Conservation (phyloP, 2,888 invertebrate genomes). For the Oscheius sp. region DNA sequence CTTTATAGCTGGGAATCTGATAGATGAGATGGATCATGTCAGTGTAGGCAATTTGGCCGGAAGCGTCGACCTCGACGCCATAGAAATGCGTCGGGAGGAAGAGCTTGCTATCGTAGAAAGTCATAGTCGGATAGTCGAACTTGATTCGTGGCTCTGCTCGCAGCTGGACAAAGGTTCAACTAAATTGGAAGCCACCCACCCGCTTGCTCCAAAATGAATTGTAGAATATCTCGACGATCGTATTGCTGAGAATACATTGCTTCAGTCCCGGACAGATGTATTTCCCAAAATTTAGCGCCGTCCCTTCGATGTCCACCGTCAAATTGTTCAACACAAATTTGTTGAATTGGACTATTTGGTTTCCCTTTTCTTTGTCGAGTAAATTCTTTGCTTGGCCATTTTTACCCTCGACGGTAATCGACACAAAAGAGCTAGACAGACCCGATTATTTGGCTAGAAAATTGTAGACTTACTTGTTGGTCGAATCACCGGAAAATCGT, state of each 20-base stretch:
- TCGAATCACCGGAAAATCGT: constrained; percentile 70
- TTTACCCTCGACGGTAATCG: constrained; percentile 67
- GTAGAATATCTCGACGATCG: constrained; percentile 68
- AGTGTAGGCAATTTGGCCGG: constrained; percentile 56
- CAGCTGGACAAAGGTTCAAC: constrained; percentile 48
- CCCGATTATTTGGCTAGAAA: background rate
- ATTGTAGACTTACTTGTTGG: constrained; percentile 66
- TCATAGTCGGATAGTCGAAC: constrained; percentile 71
- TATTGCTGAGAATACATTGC: constrained; percentile 67
- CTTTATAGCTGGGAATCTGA: constrained; percentile 60
- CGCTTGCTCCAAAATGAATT: constrained; percentile 70
- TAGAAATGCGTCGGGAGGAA: constrained; percentile 73
- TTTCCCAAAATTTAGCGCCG: constrained; percentile 60
- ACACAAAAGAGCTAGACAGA: constrained; percentile 65
- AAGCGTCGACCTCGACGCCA: constrained; percentile 61
- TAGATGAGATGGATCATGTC: constrained; percentile 71
- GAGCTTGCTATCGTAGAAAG: constrained; percentile 71
- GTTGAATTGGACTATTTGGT: constrained; percentile 56
- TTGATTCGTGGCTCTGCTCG: constrained; percentile 65
- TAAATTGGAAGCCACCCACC: constrained; percentile 41
- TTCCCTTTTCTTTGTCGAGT: constrained; percentile 51
- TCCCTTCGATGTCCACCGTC: constrained; percentile 50
- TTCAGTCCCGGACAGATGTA: constrained; percentile 66
- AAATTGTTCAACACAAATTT: constrained; percentile 68
- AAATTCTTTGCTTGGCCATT: constrained; percentile 58